phyloP scores from a whole-genome alignment of 2,113 vertebrate genomes.

The Chelonoidis abingdonii region DNA sequence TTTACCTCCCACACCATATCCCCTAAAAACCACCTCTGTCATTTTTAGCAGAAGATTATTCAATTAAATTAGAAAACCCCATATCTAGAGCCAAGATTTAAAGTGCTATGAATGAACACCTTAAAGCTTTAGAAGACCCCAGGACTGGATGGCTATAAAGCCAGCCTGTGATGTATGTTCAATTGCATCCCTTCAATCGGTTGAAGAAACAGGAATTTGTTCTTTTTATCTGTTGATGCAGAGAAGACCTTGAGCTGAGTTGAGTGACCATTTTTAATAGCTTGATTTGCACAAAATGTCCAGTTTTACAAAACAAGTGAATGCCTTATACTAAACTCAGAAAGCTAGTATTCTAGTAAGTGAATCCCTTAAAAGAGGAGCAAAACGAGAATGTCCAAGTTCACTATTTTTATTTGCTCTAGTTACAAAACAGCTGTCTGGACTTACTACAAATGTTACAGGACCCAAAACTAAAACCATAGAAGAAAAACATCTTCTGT shows the following conservation, averaged over 20 bases:
- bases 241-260: not conserved
- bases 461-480: too few species aligned
- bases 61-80: not conserved
- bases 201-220: not conserved
- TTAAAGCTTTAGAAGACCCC: not conserved
- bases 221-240: not conserved
- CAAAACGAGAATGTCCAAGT: too few species aligned
- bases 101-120: not conserved
- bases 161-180: not conserved
- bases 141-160: not conserved
- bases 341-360: not conserved
- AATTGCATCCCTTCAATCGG: not conserved
- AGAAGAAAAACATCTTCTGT: too few species aligned
- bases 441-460: too few species aligned
- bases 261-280: not conserved
- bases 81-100: not conserved
- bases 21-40: not conserved
- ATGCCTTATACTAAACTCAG: not conserved
- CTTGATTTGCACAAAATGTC: not conserved
- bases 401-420: not conserved
- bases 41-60: not conserved
- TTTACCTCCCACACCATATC: too few species aligned
- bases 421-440: not conserved
- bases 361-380: not conserved
- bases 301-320: not conserved